A percentile compares a stretch with the other conserved stretches of the same genome.
These are phyloP conservation scores for Hypotaenidia okinawae DNA, from an alignment of 2,797 vertebrate species.

Conservation along the genomic window DNA sequence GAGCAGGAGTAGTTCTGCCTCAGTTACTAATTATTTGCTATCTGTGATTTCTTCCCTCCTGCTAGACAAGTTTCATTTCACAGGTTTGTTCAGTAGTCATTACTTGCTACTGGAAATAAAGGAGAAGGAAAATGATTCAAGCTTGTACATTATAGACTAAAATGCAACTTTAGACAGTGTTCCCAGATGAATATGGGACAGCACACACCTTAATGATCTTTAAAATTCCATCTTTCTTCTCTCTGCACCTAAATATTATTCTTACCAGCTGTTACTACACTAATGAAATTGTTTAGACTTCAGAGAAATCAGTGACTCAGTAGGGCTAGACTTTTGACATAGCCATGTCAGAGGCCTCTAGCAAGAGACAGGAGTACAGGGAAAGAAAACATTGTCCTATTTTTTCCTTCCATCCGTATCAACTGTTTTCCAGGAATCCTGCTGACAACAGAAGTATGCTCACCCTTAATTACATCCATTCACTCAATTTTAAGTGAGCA, in stretches of 20 bases:
- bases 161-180: background rate
- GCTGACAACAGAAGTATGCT: background rate
- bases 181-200: background rate
- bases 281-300: background rate
- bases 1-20: background rate
- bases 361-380: background rate
- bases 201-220: background rate
- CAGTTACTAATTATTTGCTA: background rate
- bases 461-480: background rate
- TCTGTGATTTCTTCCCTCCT: background rate
- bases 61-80: background rate
- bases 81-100: background rate
- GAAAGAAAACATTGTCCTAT: background rate
- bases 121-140: background rate
- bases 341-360: background rate
- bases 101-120: background rate
- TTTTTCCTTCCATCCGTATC: background rate
- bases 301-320: background rate
- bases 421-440: background rate
- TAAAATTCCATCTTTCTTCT: background rate
- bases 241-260: background rate
- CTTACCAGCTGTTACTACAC: background rate
- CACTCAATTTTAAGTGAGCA: background rate
- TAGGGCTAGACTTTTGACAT: background rate
- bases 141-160: background rate